Evolutionary conservation across 2,888 invertebrate genomes (phyloP).

Genomic region (Tromatobia lineatoria): DNA sequence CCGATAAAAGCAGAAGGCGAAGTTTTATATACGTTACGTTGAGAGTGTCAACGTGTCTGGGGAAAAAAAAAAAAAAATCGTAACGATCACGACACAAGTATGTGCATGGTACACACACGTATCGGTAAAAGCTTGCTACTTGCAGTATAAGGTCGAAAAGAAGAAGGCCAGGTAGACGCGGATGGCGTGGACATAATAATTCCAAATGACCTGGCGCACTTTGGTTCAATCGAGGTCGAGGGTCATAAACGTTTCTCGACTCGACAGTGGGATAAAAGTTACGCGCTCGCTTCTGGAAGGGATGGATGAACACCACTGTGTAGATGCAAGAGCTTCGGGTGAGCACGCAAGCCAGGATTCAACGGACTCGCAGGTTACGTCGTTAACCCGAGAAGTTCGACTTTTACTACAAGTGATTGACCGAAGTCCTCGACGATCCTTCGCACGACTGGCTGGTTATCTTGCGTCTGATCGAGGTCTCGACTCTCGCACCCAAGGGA

Average conservation of each 20-base stretch:
- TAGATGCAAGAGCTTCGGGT: conserved; percentile 27
- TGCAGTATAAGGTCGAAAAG: neutral
- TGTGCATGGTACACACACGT: neutral
- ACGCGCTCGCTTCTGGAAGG: conserved; percentile 28
- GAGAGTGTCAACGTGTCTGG: conserved; percentile 36
- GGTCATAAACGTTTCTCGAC: conserved; percentile 61
- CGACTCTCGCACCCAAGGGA: conserved; percentile 51
- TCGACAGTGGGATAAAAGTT: conserved; percentile 52
- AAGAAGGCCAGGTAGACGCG: conserved; percentile 27
- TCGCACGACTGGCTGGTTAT: conserved; percentile 54
- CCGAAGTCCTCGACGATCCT: conserved; percentile 58
- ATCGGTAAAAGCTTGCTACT: neutral
- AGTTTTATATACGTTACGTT: conserved; percentile 21
- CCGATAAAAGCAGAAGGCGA: conserved; percentile 44
- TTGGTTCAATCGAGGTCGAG: conserved; percentile 57
- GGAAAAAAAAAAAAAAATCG: conserved; percentile 15
- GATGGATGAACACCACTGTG: conserved; percentile 12
- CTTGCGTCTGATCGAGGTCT: conserved; percentile 59
- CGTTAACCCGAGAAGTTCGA: conserved; percentile 67
- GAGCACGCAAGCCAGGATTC: conserved; percentile 21
- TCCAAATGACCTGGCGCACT: conserved; percentile 53
- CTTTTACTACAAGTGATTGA: conserved; percentile 68
- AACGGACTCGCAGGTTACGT: conserved; percentile 45
- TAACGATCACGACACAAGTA: conserved; percentile 21
- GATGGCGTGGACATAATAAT: conserved; percentile 65